Evolutionary conservation across 2,113 vertebrate species (phyloP), one percentile per base, ranked within the genome.

Genomic region (Amazona guildingii): DNA sequence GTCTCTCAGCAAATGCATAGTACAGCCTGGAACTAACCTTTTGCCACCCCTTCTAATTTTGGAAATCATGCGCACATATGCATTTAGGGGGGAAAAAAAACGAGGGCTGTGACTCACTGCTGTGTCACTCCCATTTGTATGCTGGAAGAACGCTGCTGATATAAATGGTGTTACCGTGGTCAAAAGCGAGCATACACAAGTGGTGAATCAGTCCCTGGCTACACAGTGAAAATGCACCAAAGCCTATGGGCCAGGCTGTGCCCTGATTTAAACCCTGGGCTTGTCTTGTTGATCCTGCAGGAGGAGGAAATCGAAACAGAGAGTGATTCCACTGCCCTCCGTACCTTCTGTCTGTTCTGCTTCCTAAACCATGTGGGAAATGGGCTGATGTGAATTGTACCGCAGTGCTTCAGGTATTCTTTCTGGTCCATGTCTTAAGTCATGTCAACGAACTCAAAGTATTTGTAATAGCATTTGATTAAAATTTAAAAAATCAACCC

Each of bases 11-110:
- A 96, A 90, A 94, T 0, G 20, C 63, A 7, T 9, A 82, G 74
- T 78, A 69, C 67, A 83, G 91, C 70, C 94, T 95, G 75, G 54
- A 94, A 92, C 63, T 88, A 92, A 95, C 89, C 92, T 93, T 92
- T 93, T 80, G 79, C 75, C 33, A 29, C 84, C 68, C 68, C 31
- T 95, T 95, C 96, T 96, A 94, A 96, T 94, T 94, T 92, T 94
- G 93, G 92, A 93, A 96, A 93, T 90, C 93, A 93, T 90, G 93
- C 86, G 85, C 85, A 88, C 59, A 77, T 88, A 93, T 92, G 90
- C 82, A 96, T 93, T 94, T 90, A 81, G 78, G 70, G 6, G 23
- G 21, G 19, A 44, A 59, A n/a, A 57, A 57, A 64, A 57, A 33
- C 16, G 8, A 12, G 11, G 28, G 41, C 72, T 69, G 51, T 95